Evolutionary conservation across 92 coral and sea anemone genomes (phyloP).

Genomic region (Porites lobata): DNA sequence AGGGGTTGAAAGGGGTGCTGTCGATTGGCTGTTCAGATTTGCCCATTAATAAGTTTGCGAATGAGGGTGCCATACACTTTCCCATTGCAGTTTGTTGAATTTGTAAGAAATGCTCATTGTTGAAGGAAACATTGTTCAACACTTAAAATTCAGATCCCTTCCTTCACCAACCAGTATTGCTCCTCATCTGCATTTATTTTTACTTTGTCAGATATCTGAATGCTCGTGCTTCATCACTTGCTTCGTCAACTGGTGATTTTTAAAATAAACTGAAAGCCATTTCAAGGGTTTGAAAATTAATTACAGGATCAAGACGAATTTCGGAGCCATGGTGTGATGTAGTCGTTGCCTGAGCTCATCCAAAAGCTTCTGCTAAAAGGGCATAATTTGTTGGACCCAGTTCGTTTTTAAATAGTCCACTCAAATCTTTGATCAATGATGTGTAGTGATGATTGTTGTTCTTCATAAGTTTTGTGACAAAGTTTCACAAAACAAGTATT

Average conservation of each 20-base stretch:
- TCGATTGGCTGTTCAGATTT: too few relatives aligned
- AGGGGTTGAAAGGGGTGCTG: too few relatives aligned
- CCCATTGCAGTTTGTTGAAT: too few relatives aligned
- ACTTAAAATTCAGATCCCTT: slow-evolving; percentile 46
- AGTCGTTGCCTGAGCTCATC: slow-evolving; percentile 43
- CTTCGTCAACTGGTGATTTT: too few relatives aligned
- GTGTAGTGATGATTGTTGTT: slow-evolving; percentile 46
- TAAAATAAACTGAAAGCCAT: slow-evolving; percentile 26
- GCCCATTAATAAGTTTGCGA: too few relatives aligned
- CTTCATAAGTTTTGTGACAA: slow-evolving; percentile 43
- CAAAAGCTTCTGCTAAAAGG: slow-evolving; percentile 46
- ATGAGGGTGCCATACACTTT: too few relatives aligned
- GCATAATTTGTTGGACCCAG: slow-evolving; percentile 68
- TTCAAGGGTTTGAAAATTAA: slow-evolving; percentile 21
- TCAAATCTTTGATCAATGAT: slow-evolving; percentile 63
- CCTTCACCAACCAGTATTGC: slow-evolving; percentile 53
- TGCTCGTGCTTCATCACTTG: too few relatives aligned
- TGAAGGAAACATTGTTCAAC: not conserved
- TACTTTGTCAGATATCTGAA: slow-evolving; percentile 8
- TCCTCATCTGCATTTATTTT: slow-evolving; percentile 16
- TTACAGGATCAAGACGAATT: slow-evolving; percentile 48
- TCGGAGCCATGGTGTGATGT: slow-evolving; percentile 42
- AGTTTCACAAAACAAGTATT: slow-evolving; percentile 38
- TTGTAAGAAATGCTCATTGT: too few relatives aligned
- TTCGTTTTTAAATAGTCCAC: slow-evolving; percentile 70